Conservation (phyloP, 2,797 vertebrate species). For the Chloroceryle amazona region DNA sequence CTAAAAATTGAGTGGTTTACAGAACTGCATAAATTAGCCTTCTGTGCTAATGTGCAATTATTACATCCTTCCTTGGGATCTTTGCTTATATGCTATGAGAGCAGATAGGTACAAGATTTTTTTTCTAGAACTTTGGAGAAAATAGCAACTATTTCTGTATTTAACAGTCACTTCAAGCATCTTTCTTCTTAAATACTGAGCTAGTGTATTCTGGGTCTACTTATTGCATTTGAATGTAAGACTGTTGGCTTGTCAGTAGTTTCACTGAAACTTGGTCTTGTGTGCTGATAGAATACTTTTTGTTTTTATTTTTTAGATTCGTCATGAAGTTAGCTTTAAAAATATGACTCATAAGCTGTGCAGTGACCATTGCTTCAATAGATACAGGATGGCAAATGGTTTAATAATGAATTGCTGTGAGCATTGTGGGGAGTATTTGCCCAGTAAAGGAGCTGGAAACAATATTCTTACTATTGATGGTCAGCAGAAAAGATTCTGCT, state of each 20-base stretch:
- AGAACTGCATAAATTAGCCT: background rate
- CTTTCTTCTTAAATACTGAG: background rate
- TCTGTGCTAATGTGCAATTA: background rate
- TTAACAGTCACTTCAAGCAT: background rate
- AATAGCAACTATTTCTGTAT: background rate
- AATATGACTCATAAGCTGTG: constrained; percentile 99
- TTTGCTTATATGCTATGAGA: background rate
- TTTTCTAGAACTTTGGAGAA: background rate
- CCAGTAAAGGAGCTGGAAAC: constrained; percentile 94
- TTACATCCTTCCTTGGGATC: background rate
- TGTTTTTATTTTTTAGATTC: constrained; percentile 87
- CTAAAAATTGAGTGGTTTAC: background rate
- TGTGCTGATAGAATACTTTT: constrained; percentile 5
- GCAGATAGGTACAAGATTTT: background rate
- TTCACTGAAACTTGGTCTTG: background rate
- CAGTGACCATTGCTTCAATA: constrained; percentile 97
- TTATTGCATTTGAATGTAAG: background rate
- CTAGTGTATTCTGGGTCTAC: background rate
- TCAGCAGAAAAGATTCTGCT: constrained; percentile 98
- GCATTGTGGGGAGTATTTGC: constrained; percentile 97
- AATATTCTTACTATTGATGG: constrained; percentile 94
- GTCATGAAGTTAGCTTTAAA: constrained; percentile 99
- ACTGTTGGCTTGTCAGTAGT: background rate
- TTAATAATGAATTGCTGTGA: constrained; percentile 99
- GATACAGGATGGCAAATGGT: constrained; percentile 97